A percentile compares a stretch with the other conserved stretches of the same genome.
Conservation (phyloP, 2,113 vertebrate species). For the Zosterops japonicus region DNA sequence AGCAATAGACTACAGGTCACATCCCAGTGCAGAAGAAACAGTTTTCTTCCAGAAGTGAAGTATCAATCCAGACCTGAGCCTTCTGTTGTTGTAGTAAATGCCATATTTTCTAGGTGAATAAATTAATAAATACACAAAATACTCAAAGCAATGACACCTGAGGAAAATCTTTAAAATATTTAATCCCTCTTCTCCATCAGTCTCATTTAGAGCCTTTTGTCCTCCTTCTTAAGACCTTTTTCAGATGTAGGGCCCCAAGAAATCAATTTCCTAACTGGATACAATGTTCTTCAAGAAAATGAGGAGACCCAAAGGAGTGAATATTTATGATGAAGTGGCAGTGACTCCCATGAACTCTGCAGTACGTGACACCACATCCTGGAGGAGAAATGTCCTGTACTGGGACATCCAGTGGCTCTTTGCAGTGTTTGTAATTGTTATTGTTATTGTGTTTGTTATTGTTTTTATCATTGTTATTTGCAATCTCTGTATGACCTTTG, state of each 20-base stretch:
- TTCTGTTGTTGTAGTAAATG: background rate
- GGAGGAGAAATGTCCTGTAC: rapidly evolving
- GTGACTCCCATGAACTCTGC: background rate
- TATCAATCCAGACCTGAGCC: background rate
- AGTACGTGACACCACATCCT: background rate
- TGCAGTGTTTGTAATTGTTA: background rate
- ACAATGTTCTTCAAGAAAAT: background rate
- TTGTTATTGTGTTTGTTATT: background rate
- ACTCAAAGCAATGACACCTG: background rate
- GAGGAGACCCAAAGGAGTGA: background rate
- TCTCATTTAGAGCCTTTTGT: background rate
- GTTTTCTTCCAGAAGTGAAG: background rate
- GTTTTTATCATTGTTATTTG: background rate
- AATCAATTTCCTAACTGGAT: background rate
- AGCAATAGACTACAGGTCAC: background rate
- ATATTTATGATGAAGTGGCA: background rate
- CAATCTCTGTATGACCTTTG: background rate
- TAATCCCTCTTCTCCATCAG: background rate
- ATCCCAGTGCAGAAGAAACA: background rate
- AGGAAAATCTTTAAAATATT: background rate
- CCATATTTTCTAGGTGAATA: background rate
- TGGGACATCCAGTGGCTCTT: background rate
- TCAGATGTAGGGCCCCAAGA: background rate
- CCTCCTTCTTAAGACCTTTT: background rate
- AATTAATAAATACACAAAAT: background rate